Percentiles rank a stretch among this genome's conserved stretches.
These are phyloP conservation scores for Lagodon rhomboides DNA, from an alignment of 2,797 vertebrate species.

Conservation along the genomic window DNA sequence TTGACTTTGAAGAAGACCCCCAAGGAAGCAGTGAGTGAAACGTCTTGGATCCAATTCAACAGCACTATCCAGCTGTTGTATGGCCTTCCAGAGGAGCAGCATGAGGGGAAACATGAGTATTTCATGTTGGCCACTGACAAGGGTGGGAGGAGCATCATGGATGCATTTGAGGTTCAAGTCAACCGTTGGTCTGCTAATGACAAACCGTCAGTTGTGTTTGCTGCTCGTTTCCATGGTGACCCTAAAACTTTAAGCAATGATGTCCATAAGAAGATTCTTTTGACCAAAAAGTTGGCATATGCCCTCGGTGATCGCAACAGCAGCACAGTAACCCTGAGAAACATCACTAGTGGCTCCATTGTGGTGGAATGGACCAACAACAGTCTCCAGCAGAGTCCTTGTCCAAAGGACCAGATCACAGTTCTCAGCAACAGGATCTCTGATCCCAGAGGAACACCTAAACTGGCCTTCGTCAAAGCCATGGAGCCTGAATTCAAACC, in stretches of 20 bases:
- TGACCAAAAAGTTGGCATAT: slow-evolving; percentile 94
- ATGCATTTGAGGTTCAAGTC: slow-evolving; percentile 96
- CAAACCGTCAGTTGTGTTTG: slow-evolving; percentile 92
- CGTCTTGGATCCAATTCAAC: slow-evolving; percentile 98
- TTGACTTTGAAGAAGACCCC: slow-evolving; percentile 92
- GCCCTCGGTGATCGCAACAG: slow-evolving; percentile 96
- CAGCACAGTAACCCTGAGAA: slow-evolving; percentile 93
- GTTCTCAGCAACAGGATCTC: slow-evolving; percentile 90
- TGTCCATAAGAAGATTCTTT: slow-evolving; percentile 93
- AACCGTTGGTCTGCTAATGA: slow-evolving; percentile 89
- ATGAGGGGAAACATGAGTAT: slow-evolving; percentile 95
- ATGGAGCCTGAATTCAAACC: slow-evolving; percentile 95
- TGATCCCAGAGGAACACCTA: slow-evolving; percentile 88
- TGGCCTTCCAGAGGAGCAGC: slow-evolving; percentile 91
- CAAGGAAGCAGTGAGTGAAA: slow-evolving; percentile 90
- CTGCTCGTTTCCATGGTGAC: slow-evolving; percentile 92
- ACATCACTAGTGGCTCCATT: slow-evolving; percentile 93
- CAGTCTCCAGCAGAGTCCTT: slow-evolving; percentile 91
- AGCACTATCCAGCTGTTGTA: slow-evolving; percentile 98
- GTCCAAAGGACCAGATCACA: slow-evolving; percentile 93
- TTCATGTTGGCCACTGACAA: slow-evolving; percentile 98
- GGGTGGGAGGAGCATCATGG: slow-evolving; percentile 92
- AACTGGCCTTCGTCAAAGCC: slow-evolving; percentile 85
- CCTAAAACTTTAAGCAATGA: slow-evolving; percentile 88
- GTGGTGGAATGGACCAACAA: slow-evolving; percentile 98